Conservation (phyloP, 2,113 vertebrate species). For the Calcarius ornatus region DNA sequence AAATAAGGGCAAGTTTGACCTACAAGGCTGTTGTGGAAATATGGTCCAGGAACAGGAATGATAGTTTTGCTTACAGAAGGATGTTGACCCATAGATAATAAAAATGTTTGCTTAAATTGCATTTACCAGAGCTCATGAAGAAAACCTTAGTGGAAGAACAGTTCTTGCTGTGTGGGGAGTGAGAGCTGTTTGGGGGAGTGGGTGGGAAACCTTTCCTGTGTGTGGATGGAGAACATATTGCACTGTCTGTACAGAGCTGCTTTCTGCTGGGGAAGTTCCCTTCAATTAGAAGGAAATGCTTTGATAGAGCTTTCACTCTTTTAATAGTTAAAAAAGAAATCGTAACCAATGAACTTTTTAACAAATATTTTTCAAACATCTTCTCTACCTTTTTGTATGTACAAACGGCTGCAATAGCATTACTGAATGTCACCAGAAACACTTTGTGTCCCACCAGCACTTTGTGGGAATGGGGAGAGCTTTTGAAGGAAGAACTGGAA, state of each 20-base stretch:
- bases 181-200: constrained; percentile 53
- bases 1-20: background rate
- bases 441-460: background rate
- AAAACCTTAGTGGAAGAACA: background rate
- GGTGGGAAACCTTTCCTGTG: constrained; percentile 34
- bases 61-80: background rate
- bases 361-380: background rate
- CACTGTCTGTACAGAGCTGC: constrained; percentile 58
- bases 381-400: background rate
- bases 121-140: background rate
- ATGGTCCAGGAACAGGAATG: background rate
- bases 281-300: background rate
- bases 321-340: background rate
- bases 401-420: background rate
- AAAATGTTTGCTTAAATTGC: background rate
- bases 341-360: too few relatives aligned
- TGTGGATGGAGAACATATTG: constrained; percentile 39
- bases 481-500: background rate
- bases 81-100: background rate
- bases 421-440: rapidly evolving
- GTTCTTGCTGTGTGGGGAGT: constrained; percentile 25
- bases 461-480: background rate
- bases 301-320: background rate
- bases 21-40: background rate
- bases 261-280: background rate